Evolutionary conservation across 2,797 vertebrate genomes (phyloP).

Genomic region (Microctenopoma lineatum): DNA sequence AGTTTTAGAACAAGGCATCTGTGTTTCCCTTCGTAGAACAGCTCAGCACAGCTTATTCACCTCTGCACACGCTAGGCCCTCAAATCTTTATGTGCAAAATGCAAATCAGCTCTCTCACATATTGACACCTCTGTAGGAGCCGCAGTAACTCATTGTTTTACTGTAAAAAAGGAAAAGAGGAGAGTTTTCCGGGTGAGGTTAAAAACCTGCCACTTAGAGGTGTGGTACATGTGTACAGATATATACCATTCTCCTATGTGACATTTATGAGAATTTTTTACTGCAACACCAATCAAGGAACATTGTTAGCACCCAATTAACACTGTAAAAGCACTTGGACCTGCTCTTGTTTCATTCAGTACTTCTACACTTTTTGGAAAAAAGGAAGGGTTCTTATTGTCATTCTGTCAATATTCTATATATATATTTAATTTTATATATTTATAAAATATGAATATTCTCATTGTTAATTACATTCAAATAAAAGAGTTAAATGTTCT

Average conservation of each 20-base stretch:
- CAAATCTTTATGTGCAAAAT: slow-evolving; percentile 4
- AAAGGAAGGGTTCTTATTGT: slow-evolving; percentile 26
- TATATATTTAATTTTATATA: no score
- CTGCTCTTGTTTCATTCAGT: slow-evolving; percentile 40
- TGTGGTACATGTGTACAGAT: slow-evolving; percentile 43
- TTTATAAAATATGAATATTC: no score
- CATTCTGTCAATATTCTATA: background rate
- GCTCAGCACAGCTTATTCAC: slow-evolving; percentile 12
- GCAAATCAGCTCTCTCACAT: background rate
- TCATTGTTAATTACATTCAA: slow-evolving; percentile 8
- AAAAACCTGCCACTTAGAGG: slow-evolving; percentile 18
- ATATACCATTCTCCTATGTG: slow-evolving; percentile 59
- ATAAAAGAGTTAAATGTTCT: slow-evolving; percentile 8
- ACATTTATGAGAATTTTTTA: slow-evolving; percentile 80
- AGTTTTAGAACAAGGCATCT: slow-evolving; percentile 39
- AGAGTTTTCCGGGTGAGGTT: background rate
- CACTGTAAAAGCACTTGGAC: slow-evolving; percentile 61
- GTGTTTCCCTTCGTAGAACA: slow-evolving; percentile 28
- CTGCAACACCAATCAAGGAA: slow-evolving; percentile 73
- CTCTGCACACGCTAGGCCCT: slow-evolving; percentile 9
- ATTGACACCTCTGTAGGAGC: slow-evolving; percentile 18
- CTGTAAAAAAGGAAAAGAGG: background rate
- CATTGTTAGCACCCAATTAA: slow-evolving; percentile 80
- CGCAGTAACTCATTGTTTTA: slow-evolving; percentile 11
- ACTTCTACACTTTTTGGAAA: slow-evolving; percentile 24